Percentiles rank a stretch among this genome's conserved stretches.
Evolutionary conservation across 2,113 vertebrate species (phyloP).

Genomic region (Semnopithecus entellus): DNA sequence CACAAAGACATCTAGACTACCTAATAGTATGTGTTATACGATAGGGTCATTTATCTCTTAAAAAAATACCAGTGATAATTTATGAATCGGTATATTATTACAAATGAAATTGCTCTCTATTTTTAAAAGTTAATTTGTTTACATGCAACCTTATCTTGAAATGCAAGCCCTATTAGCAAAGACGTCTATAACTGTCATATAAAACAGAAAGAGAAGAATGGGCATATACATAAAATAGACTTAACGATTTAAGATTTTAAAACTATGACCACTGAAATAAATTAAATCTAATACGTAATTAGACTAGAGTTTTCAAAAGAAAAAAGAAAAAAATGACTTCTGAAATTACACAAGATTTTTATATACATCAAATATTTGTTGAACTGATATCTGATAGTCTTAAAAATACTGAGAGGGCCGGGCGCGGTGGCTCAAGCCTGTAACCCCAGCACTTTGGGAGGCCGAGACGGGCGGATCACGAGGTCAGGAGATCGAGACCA

Average conservation of each 20-base stretch:
- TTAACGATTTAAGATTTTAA: constrained; percentile 77
- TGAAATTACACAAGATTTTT: neutral
- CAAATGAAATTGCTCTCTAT: constrained; percentile 85
- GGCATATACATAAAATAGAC: constrained; percentile 78
- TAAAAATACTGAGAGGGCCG: neutral
- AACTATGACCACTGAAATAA: constrained; percentile 41
- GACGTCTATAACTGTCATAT: constrained; percentile 83
- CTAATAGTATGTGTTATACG: constrained; percentile 85
- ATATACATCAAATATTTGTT: constrained; percentile 21
- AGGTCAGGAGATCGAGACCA: no score
- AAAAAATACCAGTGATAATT: constrained; percentile 83
- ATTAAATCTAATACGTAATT: constrained; percentile 30
- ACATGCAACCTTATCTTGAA: constrained; percentile 87
- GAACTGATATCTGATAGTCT: neutral
- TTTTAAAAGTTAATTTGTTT: constrained; percentile 90
- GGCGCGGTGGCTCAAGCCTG: no score
- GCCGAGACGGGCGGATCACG: no score
- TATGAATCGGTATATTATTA: constrained; percentile 86
- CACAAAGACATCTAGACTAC: constrained; percentile 85
- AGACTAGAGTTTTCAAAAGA: constrained; percentile 9
- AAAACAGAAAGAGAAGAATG: constrained; percentile 76
- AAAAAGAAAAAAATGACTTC: neutral
- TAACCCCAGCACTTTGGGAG: no score
- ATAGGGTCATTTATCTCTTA: constrained; percentile 84
- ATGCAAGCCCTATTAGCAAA: constrained; percentile 85